These are phyloP conservation scores for Clitarchus hookeri DNA, from an alignment of 2,888 invertebrate species.

Conservation along the genomic window DNA sequence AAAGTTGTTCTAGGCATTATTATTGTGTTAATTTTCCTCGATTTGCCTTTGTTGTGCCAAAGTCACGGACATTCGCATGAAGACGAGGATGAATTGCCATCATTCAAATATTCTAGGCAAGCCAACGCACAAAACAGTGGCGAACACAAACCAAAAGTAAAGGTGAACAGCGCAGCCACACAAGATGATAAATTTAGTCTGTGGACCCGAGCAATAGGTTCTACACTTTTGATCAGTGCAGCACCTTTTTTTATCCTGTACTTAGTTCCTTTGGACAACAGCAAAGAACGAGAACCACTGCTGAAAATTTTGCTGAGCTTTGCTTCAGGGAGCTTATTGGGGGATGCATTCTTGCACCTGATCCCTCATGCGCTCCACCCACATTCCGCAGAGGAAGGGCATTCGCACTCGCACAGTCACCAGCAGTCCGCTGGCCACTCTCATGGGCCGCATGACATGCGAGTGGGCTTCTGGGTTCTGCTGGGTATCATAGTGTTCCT, in stretches of 20 bases:
- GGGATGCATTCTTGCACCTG: conserved; percentile 97
- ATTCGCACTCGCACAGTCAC: conserved; percentile 50
- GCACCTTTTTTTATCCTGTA: conserved; percentile 93
- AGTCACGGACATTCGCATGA: conserved; percentile 51
- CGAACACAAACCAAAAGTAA: background rate
- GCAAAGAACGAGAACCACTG: conserved; percentile 79
- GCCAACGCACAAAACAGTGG: conserved; percentile 59
- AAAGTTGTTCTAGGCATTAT: conserved; percentile 48
- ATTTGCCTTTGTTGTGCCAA: conserved; percentile 51
- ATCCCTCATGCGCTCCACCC: conserved; percentile 92
- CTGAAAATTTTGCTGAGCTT: conserved; percentile 90
- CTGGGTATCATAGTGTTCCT: conserved; percentile 92
- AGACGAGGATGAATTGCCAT: conserved; percentile 65
- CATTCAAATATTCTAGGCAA: conserved; percentile 81
- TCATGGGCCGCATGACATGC: conserved; percentile 75
- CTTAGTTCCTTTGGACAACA: conserved; percentile 89
- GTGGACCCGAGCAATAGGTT: conserved; percentile 83
- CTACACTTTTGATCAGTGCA: conserved; percentile 92
- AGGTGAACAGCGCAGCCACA: background rate
- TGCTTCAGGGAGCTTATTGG: conserved; percentile 93
- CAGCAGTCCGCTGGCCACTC: conserved; percentile 61
- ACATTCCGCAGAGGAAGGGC: conserved; percentile 50
- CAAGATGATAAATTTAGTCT: conserved; percentile 49
- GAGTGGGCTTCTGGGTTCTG: conserved; percentile 92
- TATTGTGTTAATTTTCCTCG: conserved; percentile 50